Percentiles rank a stretch among this genome's conserved stretches.
Evolutionary conservation across 2,113 vertebrate species (phyloP).

Genomic region (Eublepharis macularius): DNA sequence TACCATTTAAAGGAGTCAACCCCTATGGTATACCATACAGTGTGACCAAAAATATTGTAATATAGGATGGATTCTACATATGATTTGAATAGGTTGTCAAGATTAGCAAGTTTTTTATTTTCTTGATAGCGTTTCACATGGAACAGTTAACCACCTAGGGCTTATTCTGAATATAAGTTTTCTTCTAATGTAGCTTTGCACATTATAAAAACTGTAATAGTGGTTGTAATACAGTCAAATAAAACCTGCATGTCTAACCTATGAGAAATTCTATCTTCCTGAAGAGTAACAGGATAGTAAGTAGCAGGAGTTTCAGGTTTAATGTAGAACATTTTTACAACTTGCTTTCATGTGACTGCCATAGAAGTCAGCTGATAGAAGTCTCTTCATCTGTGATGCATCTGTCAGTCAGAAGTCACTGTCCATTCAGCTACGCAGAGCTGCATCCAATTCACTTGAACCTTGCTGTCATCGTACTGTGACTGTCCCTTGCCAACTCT

Average conservation of each 20-base stretch:
- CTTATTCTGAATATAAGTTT: not conserved
- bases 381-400: not conserved
- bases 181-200: not conserved
- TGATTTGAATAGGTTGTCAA: not conserved
- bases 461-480: not conserved
- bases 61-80: not conserved
- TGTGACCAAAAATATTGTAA: not conserved
- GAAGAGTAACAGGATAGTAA: not conserved
- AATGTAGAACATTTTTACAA: not conserved
- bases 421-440: not conserved
- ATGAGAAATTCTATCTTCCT: not conserved
- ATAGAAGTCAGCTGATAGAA: not conserved
- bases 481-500: not conserved
- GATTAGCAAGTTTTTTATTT: conserved; percentile 18
- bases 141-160: conserved; percentile 13
- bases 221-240: not conserved
- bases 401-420: not conserved
- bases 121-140: not conserved
- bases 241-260: not conserved
- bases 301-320: not conserved
- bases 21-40: not conserved
- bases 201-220: not conserved
- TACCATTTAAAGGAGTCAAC: not conserved
- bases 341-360: rapidly evolving
- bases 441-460: not conserved